These are phyloP conservation scores for Glaucidium brasilianum DNA, from an alignment of 2,113 vertebrate species.

Conservation along the genomic window DNA sequence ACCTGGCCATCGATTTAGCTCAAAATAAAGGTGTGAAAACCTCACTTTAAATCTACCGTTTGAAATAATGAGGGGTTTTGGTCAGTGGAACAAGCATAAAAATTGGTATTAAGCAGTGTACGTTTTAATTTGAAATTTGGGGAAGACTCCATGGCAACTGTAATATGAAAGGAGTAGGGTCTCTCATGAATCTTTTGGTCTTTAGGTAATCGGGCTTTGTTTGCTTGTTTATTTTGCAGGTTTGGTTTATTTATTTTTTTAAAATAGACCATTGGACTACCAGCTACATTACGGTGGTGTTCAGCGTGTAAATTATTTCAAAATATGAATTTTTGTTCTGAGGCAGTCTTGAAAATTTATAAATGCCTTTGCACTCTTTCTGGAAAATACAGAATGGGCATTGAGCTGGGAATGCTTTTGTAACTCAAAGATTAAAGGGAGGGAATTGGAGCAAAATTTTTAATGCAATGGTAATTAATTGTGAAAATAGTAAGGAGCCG, in stretches of 20 bases:
- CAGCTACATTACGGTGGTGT: not conserved
- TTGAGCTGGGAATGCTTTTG: not conserved
- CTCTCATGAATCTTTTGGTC: not conserved
- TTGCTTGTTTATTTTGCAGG: not conserved
- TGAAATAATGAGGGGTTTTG: not conserved
- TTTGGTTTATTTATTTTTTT: not conserved
- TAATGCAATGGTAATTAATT: not conserved
- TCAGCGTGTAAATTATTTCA: not conserved
- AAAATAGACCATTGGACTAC: not conserved
- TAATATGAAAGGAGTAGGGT: not conserved
- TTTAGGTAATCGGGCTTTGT: not conserved
- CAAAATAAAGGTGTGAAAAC: not conserved
- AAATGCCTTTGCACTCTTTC: not conserved
- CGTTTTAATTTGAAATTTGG: not conserved
- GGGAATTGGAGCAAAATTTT: not conserved
- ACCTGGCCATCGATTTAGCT: not conserved
- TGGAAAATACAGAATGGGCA: not conserved
- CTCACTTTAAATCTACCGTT: not conserved
- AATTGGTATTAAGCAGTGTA: not conserved
- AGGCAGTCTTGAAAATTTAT: not conserved
- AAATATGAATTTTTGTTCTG: not conserved
- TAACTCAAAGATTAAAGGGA: slow-evolving; percentile 3
- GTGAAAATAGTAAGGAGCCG: not conserved
- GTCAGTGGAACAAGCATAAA: not conserved
- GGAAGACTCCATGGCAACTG: not conserved